Evolutionary conservation across 1,140 invertebrate species (phyloP).

Genomic region (Cotesia glomerata): DNA sequence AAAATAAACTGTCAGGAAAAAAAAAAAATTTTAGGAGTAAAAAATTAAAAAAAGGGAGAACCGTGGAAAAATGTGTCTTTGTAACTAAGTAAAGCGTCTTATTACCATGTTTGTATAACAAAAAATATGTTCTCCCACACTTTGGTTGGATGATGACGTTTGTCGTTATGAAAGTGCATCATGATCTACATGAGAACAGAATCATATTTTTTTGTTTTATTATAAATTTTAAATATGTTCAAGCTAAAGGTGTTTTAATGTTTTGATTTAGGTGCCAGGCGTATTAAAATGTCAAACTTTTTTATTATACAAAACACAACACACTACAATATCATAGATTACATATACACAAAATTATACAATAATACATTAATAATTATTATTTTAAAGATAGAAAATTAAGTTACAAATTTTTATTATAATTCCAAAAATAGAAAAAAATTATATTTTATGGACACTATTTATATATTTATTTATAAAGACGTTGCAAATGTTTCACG

Average conservation of each 20-base stretch:
- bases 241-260: background rate
- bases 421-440: background rate
- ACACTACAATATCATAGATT: constrained; percentile 39
- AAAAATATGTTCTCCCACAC: constrained; percentile 24
- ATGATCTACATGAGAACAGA: background rate
- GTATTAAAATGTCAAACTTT: background rate
- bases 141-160: constrained; percentile 7
- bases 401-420: background rate
- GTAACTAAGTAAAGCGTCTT: background rate
- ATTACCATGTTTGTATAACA: background rate
- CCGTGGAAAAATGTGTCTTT: constrained; percentile 19
- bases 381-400: background rate
- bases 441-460: background rate
- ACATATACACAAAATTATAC: constrained; percentile 30
- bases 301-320: constrained; percentile 56
- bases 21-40: constrained; percentile 20
- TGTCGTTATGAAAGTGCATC: background rate
- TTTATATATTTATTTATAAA: constrained; percentile 43
- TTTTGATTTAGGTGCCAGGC: background rate
- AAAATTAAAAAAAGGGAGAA: constrained; percentile 13
- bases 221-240: background rate
- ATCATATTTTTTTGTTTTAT: background rate
- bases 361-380: background rate
- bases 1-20: background rate
- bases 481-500: constrained; percentile 60